Conservation (phyloP, 1,140 invertebrate species). For the Heliconius himera region DNA sequence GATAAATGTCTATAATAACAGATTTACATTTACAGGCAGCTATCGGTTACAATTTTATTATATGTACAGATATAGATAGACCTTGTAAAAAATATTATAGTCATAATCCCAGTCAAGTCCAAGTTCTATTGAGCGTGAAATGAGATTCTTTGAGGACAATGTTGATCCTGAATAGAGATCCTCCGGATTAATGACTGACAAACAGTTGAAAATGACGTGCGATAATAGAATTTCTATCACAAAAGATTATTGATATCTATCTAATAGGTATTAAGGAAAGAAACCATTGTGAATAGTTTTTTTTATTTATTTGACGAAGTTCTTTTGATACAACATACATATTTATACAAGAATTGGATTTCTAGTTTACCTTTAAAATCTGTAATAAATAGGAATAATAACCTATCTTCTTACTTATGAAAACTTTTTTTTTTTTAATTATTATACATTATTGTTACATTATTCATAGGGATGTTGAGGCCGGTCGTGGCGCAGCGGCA, state of each 20-base stretch:
- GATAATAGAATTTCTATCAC: constrained; percentile 21
- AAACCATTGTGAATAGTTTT: background rate
- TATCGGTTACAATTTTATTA: no score
- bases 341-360: no score
- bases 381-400: no score
- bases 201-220: constrained; percentile 30
- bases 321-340: background rate
- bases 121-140: constrained; percentile 2
- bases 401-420: no score
- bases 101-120: background rate
- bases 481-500: no score
- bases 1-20: no score
- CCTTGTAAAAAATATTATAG: constrained; percentile 7
- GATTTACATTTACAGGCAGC: no score
- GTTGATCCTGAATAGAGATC: background rate
- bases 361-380: no score
- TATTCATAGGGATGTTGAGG: no score
- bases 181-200: constrained; percentile 35
- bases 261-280: background rate
- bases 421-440: no score
- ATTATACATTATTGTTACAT: no score
- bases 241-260: constrained; percentile 6
- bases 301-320: background rate
- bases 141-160: constrained; percentile 8
- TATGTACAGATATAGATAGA: background rate